Conservation (phyloP, 64 coral and sea anemone species). For the Porites australiensis region DNA sequence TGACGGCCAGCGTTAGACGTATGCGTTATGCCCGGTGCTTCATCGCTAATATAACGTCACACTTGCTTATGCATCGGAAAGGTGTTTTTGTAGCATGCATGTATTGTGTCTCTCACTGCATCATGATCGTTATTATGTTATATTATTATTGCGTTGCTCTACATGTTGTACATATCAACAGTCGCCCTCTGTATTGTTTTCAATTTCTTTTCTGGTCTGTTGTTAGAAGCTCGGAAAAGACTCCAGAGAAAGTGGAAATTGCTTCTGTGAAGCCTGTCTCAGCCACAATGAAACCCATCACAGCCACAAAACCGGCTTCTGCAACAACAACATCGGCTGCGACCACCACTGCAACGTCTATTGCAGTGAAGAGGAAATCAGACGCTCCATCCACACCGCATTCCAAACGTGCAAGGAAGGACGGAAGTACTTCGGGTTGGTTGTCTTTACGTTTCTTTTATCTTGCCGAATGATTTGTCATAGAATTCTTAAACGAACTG, state of each 20-base stretch:
- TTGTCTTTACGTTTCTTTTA: not conserved
- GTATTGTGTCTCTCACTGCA: no score
- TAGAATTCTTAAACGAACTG: no score
- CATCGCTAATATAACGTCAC: no score
- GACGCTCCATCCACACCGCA: slow-evolving; percentile 46
- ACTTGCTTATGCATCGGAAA: no score
- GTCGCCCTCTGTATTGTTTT: no score
- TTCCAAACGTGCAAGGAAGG: slow-evolving; percentile 81
- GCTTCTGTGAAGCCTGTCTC: slow-evolving; percentile 28
- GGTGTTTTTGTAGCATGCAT: no score
- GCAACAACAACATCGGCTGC: slow-evolving; percentile 45
- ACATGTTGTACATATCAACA: not conserved
- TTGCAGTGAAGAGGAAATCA: slow-evolving; percentile 87
- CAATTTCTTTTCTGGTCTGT: not conserved
- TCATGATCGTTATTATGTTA: no score
- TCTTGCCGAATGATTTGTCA: not conserved
- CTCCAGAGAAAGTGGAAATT: slow-evolving; percentile 44
- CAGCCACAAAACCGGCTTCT: slow-evolving; percentile 14
- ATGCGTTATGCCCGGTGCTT: no score
- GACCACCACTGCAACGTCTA: slow-evolving; percentile 56
- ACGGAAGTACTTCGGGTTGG: slow-evolving; percentile 67
- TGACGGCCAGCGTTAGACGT: no score
- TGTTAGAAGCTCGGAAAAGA: slow-evolving; percentile 18
- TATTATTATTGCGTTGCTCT: not conserved
- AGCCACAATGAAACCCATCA: slow-evolving; percentile 51